Percentiles rank a stretch among this genome's conserved stretches.
Evolutionary conservation across 2,888 invertebrate genomes (phyloP).

Genomic region (Drosophila mulleri): DNA sequence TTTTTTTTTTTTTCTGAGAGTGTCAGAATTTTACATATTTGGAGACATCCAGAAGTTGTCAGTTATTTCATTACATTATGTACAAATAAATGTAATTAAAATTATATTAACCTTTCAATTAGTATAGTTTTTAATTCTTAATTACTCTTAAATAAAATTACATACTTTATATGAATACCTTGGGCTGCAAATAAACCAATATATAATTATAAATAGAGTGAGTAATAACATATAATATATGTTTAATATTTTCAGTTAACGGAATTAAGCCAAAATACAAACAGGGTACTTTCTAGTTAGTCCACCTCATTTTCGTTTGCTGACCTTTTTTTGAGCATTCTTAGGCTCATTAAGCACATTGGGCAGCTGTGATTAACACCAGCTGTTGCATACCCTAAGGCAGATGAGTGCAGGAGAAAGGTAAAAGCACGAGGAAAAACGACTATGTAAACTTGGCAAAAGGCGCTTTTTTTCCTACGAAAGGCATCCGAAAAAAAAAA

Average conservation of each 20-base stretch:
- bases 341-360: conserved; percentile 74
- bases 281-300: conserved; percentile 2
- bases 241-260: neutral
- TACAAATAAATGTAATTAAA: too few relatives aligned
- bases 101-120: too few relatives aligned
- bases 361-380: conserved; percentile 72
- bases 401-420: conserved; percentile 31
- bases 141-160: too few relatives aligned
- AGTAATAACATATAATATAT: too few relatives aligned
- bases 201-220: too few relatives aligned
- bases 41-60: too few relatives aligned
- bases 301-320: conserved; percentile 8
- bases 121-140: too few relatives aligned
- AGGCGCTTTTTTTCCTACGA: conserved; percentile 9
- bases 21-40: too few relatives aligned
- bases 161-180: too few relatives aligned
- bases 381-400: conserved; percentile 62
- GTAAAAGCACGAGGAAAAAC: conserved; percentile 18
- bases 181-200: too few relatives aligned
- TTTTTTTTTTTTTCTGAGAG: too few relatives aligned
- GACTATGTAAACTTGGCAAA: conserved; percentile 32
- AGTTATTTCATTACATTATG: too few relatives aligned
- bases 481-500: conserved; percentile 12
- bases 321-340: conserved; percentile 20
- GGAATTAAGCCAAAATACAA: neutral